Evolutionary conservation across 2,888 invertebrate genomes (phyloP), one percentile per base, ranked within the genome.

Genomic region (Gerris lacustris): DNA sequence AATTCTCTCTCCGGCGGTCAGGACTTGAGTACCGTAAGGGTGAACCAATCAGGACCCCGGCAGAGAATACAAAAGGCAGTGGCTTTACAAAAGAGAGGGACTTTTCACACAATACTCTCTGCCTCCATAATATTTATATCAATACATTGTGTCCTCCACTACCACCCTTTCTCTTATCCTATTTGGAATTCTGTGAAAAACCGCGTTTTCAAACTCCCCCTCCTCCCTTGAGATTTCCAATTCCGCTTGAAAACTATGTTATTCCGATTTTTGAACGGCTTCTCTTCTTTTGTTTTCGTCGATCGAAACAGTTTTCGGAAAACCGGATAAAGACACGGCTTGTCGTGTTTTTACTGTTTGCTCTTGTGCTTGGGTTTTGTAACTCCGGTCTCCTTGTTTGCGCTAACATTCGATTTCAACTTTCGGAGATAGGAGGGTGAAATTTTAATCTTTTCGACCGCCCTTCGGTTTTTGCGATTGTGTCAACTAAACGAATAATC

Each of bases 71-170:
- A 55, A 55, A 55, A 55, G 55, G 15, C 15, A 55, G 55, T 55
- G 55, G 55, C 55, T 55, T 55, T 55, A 55, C 55, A 55, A 55
- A 55, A 15, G 55, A 15, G 55, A 9, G 55, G 55, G 55, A 9
- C 15, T 15, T 55, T 11, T 11, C 55, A 55, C 55, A 55, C 55
- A 55, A 55, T 55, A 55, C 11, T 15, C 55, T 11, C 9, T 55
- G 15, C 55, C 55, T 55, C 55, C 55, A 55, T 55, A 55, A 55
- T 55, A 55, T 55, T 55, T 55, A 55, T 55, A 55, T 55, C 55
- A 55, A 55, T 55, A 55, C 55, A 55, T 11, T 55, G 55, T 55
- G 55, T 55, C 55, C 55, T 11, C 15, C 15, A 11, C 55, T 55
- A 55, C 15, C 9, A 55, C 55, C 15, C 55, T 15, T 55, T 31